Evolutionary conservation across 2,797 vertebrate species (phyloP).

Genomic region (Thripadectes ignobilis): DNA sequence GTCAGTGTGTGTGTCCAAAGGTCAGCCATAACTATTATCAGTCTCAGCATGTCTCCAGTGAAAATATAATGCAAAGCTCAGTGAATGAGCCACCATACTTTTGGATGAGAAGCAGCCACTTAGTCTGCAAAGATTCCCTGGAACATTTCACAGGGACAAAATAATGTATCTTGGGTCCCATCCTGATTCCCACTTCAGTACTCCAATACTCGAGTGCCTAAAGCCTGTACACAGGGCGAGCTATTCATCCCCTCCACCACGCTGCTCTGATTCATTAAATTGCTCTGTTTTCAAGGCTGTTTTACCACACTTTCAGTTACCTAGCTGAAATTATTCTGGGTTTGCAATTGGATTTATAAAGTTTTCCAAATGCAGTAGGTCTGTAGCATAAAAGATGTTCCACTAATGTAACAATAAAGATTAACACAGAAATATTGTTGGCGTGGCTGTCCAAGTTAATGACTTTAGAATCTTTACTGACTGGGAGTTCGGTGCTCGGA

Average conservation of each 20-base stretch:
- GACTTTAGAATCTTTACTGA: neutral
- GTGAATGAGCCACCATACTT: rapidly evolving
- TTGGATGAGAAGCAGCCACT: neutral
- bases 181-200: neutral
- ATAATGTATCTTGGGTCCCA: rapidly evolving
- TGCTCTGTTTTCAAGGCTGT: neutral
- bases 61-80: neutral
- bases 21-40: neutral
- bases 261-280: neutral
- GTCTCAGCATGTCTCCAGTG: neutral
- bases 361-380: neutral
- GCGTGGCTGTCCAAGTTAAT: neutral
- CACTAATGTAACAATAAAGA: neutral
- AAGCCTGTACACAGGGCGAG: neutral
- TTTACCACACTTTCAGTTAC: neutral
- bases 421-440: neutral
- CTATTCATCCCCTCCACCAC: neutral
- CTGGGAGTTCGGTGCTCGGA: neutral
- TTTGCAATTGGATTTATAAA: neutral
- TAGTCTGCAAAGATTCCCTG: neutral
- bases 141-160: neutral
- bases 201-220: neutral
- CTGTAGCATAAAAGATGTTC: neutral
- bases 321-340: neutral
- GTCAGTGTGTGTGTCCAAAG: neutral